Base-by-base conservation (phyloP, 2,113 vertebrate genomes). In the Actenoides lindsayi region DNA sequence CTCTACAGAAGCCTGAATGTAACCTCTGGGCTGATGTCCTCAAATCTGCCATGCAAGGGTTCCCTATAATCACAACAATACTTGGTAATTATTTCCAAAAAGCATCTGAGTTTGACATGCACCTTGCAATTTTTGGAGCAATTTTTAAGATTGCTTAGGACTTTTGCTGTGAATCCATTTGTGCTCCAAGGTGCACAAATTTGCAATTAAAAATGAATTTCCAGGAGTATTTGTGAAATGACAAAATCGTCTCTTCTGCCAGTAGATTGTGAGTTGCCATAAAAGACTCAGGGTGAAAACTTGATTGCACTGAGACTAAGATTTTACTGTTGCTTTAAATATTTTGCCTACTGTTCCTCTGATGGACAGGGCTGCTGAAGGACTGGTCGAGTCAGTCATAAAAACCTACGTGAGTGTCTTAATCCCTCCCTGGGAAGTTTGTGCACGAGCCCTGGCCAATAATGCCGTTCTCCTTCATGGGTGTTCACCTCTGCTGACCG, bases 321-420 rank as follows among this genome's bases (percentile, higher is more conserved):
- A 65, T 81, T 93, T 95, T 96, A 41, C 88, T 84, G 62, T 94
- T 90, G 48, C 77, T 82, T 94, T 96, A 90, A 94, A 92, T 91
- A 57, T 87, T 93, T 93, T 96, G 92, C 94, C 92, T 95, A 1
- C 93, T 90, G 88, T 96, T 96, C 94, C 90, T 71, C 89, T 96
- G 86, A 71, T 35, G 95, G 95, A 95, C 83, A 83, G 82, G 89
- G 92, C 92, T 93, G 86, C 96, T 82, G 96, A 94, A 94, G 90
- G 83, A 93, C 77, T 92, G 93, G 83, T 90, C 39, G 73, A 92
- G 73, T 95, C 95, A 89, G 93, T 96, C 96, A 88, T 93, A 96
- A 84, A 95, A 94, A 56, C 80, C 53, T 84, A 87, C 18, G 69
- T 92, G 93, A 96, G 94, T 95, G 95, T 93, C 91, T 89, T 78